phyloP scores from a whole-genome alignment of 2,113 vertebrate species.

The Toxotes jaculatrix region DNA sequence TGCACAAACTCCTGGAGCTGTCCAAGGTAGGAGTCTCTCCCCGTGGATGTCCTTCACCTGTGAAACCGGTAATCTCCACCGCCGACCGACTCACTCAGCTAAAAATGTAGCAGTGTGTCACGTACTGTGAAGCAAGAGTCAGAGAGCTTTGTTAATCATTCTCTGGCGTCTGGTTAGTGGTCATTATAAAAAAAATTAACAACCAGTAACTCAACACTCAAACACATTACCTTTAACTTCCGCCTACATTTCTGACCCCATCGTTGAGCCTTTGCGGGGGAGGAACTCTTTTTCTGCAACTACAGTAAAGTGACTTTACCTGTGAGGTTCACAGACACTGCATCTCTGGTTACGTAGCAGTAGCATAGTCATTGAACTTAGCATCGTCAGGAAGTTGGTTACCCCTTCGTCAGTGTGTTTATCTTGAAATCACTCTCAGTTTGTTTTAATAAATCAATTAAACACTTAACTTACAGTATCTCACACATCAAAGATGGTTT shows the following conservation, averaged over 20 bases:
- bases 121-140: too few species aligned
- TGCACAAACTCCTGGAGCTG: constrained; percentile 63
- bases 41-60: background rate
- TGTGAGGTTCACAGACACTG: background rate
- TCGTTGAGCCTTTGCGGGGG: background rate
- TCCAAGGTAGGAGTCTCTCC: constrained; percentile 71
- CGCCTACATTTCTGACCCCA: background rate
- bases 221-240: background rate
- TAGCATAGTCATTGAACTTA: background rate
- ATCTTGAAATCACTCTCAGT: too few species aligned
- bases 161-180: background rate
- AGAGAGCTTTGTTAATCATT: too few species aligned
- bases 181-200: background rate
- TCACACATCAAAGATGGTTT: too few species aligned
- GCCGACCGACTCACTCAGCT: background rate
- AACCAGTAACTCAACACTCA: background rate
- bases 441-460: too few species aligned
- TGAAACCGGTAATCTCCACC: background rate
- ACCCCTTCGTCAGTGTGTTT: too few species aligned
- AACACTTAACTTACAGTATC: too few species aligned
- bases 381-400: background rate
- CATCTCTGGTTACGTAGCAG: background rate
- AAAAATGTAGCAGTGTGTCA: background rate
- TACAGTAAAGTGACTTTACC: background rate
- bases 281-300: too few species aligned